Percentiles rank a stretch among this genome's conserved stretches.
phyloP scores from a whole-genome alignment of 2,113 vertebrate genomes.

The Lagenorhynchus albirostris region DNA sequence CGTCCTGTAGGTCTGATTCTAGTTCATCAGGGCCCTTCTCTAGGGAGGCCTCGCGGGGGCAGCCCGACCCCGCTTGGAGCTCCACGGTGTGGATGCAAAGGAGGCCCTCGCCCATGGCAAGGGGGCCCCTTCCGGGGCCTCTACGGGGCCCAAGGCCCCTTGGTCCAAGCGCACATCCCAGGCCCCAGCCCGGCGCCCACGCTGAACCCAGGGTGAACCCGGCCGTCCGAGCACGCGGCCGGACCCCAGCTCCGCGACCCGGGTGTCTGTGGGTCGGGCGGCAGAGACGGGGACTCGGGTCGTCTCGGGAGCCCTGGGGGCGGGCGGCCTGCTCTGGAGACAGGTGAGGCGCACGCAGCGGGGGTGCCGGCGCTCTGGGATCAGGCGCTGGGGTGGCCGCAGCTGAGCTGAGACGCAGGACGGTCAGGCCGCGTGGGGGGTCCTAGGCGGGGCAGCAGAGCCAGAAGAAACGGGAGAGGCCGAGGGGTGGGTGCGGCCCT shows the following conservation, averaged over 20 bases:
- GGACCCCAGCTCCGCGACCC: not conserved
- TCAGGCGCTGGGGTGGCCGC: no score
- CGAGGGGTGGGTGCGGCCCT: no score
- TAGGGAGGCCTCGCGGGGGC: not conserved
- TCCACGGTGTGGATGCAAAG: not conserved
- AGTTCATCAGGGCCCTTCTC: not conserved
- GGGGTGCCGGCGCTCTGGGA: no score
- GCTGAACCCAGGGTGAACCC: not conserved
- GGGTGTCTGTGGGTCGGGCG: no score
- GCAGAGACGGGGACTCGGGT: no score
- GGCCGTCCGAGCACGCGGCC: fast-evolving
- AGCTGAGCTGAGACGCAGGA: no score
- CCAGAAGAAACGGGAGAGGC: no score
- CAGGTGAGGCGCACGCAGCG: no score
- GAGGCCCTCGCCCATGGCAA: not conserved
- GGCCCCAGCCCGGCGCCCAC: not conserved
- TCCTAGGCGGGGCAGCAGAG: no score
- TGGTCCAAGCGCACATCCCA: not conserved
- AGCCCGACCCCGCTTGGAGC: not conserved
- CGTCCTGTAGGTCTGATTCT: not conserved
- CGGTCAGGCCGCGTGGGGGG: no score
- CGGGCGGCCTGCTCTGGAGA: no score
- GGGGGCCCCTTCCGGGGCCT: not conserved
- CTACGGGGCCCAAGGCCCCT: not conserved
- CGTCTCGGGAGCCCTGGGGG: no score